Evolutionary conservation across 2,888 invertebrate species (phyloP).

Genomic region (Chironomus tentans): DNA sequence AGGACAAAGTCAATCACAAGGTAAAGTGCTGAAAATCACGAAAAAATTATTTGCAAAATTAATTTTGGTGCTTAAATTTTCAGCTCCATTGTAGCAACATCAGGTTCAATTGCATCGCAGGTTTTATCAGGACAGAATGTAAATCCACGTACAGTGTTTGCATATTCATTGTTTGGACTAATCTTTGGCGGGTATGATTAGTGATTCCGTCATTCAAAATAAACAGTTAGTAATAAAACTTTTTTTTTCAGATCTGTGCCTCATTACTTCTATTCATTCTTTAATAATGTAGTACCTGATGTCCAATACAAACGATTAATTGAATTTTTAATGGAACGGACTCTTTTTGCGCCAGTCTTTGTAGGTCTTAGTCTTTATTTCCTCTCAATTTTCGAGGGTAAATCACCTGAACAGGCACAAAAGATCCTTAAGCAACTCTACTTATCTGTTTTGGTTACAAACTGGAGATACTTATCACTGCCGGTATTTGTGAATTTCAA

Average conservation of each 20-base stretch:
- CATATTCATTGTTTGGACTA: slow-evolving; percentile 67
- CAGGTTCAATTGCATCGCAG: slow-evolving; percentile 67
- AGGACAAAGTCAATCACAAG: slow-evolving; percentile 72
- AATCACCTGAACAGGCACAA: slow-evolving; percentile 54
- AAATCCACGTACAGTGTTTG: slow-evolving; percentile 56
- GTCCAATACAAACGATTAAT: slow-evolving; percentile 47
- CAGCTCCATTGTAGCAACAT: slow-evolving; percentile 61
- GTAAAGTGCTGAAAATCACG: slow-evolving; percentile 43
- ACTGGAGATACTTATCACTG: slow-evolving; percentile 68
- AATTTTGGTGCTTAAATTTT: neutral
- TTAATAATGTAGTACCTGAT: slow-evolving; percentile 53
- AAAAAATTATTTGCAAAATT: neutral
- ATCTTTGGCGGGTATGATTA: slow-evolving; percentile 56
- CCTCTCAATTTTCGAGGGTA: slow-evolving; percentile 66
- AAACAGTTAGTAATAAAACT: no score
- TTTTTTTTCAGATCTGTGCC: slow-evolving; percentile 47
- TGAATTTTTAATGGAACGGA: slow-evolving; percentile 60
- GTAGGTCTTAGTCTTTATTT: slow-evolving; percentile 66
- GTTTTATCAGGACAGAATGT: slow-evolving; percentile 51
- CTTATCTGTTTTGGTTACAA: slow-evolving; percentile 56
- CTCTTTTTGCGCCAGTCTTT: slow-evolving; percentile 60
- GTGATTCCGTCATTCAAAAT: no score
- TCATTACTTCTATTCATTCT: slow-evolving; percentile 61
- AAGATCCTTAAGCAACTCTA: slow-evolving; percentile 56
- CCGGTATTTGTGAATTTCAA: slow-evolving; percentile 65